Base-by-base conservation (phyloP, 2,113 vertebrate species). In the Embiotoca jacksoni region DNA sequence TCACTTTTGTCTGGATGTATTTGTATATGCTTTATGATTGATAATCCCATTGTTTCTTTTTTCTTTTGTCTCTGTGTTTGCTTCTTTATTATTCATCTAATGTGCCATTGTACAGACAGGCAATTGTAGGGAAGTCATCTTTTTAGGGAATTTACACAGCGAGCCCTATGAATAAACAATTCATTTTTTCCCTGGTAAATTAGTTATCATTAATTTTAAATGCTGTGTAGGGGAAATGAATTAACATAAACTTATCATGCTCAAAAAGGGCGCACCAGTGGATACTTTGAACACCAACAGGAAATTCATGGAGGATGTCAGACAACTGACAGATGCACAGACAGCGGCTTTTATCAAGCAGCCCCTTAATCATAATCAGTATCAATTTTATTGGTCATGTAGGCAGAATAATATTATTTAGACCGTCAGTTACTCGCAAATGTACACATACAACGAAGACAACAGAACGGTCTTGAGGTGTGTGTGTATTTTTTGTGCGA, bases 201-300 rank as follows among this genome's bases (percentile, higher is more conserved):
- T 93, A 94, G 92, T 93, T 85, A 85, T 89, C 93, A 95, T 94
- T 83, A 86, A 94, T 94, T 93, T 93, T 94, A 75, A 90, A 95
- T 94, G 88, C 32, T 68, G 81, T 75, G 75, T 59, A 78, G 83
- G 60, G 78, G 77, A 76, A 85, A 71, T 82, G 80, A 80, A 86
- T 90, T 78, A 92, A 87, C 81, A 89, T 86, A 62, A 82, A 87
- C 58, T 37, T 65, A 62, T 71, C n/a, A 36, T 11, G 30, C 75
- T 73, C 77, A 66, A 72, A 74, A 68, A 83, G 10, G 47, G 35
- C 56, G 55, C 47, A 32, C 65, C 68, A 71, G 44, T 80, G 85
- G 80, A 85, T 85, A 87, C 71, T 87, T 78, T 33, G 57, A 72
- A 53, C 35, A 47, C 69, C 30, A 46, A 88, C 53, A 60, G 61